Conservation (phyloP, 2,797 vertebrate species). For the Sciurus carolinensis region DNA sequence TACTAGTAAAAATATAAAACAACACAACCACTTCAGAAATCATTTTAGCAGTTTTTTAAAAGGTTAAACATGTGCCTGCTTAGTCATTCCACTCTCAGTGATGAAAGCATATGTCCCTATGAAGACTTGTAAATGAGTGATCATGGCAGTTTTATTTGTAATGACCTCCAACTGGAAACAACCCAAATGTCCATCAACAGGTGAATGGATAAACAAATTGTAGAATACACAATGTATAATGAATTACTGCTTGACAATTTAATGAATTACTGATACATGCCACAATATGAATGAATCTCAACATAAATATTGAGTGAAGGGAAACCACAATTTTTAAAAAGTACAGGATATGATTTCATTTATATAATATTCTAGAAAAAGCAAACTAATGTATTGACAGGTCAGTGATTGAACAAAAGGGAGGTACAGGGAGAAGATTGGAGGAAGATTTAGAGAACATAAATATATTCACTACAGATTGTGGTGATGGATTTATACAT, state of each 20-base stretch:
- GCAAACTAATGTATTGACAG: neutral
- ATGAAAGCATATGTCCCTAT: neutral
- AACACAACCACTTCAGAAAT: neutral
- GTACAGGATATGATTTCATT: neutral
- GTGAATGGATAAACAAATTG: neutral
- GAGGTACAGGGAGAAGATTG: neutral
- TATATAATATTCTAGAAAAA: neutral
- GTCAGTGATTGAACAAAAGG: neutral
- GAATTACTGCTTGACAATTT: neutral
- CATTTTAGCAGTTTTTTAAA: neutral
- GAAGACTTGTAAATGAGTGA: neutral
- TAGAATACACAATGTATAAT: neutral
- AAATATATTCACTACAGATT: neutral
- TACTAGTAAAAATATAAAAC: neutral
- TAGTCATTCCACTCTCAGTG: neutral
- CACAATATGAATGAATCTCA: neutral
- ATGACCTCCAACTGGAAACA: neutral
- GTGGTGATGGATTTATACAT: neutral
- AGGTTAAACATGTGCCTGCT: neutral
- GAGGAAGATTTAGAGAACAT: neutral
- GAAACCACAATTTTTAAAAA: neutral
- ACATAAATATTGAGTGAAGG: neutral
- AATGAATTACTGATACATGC: neutral
- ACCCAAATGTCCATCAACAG: neutral
- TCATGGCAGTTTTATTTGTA: neutral